Conservation (phyloP, 37 sponge, comb jelly and placozoan species). For the Dysidea cf. avara region DNA sequence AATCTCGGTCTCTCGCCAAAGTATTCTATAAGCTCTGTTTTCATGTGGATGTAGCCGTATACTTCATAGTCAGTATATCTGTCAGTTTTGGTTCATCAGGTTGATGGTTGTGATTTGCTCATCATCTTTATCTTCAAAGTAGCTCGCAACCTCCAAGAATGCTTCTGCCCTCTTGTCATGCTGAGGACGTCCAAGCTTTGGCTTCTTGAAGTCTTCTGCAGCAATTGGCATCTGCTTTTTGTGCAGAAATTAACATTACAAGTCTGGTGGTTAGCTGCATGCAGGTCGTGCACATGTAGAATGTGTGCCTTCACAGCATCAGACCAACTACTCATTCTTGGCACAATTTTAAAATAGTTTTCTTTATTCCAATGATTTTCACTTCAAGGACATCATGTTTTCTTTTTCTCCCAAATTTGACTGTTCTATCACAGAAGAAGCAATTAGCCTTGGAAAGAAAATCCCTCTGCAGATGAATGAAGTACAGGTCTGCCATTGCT, state of each 20-base stretch:
- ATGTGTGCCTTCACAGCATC: slow-evolving; percentile 40
- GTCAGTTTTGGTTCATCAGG: slow-evolving; percentile 29
- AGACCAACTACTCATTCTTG: slow-evolving; percentile 36
- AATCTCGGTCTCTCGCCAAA: slow-evolving; percentile 41
- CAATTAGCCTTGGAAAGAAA: slow-evolving; percentile 47
- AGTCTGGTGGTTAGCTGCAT: slow-evolving; percentile 40
- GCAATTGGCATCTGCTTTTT: slow-evolving; percentile 47
- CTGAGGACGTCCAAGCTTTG: slow-evolving; percentile 37
- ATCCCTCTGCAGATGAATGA: slow-evolving; percentile 36
- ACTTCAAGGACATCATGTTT: slow-evolving; percentile 44
- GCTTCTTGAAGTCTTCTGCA: slow-evolving; percentile 25
- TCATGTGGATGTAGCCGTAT: slow-evolving; percentile 31
- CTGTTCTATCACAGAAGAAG: slow-evolving; percentile 40
- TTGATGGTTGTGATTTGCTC: slow-evolving; percentile 45
- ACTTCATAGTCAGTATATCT: neutral
- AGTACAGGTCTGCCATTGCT: slow-evolving; percentile 24
- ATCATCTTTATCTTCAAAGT: slow-evolving; percentile 43
- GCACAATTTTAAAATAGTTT: slow-evolving; percentile 31
- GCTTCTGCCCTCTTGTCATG: slow-evolving; percentile 36
- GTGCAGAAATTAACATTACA: slow-evolving; percentile 44
- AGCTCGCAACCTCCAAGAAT: slow-evolving; percentile 55
- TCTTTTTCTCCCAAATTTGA: slow-evolving; percentile 31
- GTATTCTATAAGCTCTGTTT: slow-evolving; percentile 26
- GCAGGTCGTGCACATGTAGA: slow-evolving; percentile 52
- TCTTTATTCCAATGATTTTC: slow-evolving; percentile 33